Percentiles rank a stretch among this genome's conserved stretches.
These are phyloP conservation scores for Nycteola revayana DNA, from an alignment of 2,888 invertebrate genomes.

Conservation along the genomic window DNA sequence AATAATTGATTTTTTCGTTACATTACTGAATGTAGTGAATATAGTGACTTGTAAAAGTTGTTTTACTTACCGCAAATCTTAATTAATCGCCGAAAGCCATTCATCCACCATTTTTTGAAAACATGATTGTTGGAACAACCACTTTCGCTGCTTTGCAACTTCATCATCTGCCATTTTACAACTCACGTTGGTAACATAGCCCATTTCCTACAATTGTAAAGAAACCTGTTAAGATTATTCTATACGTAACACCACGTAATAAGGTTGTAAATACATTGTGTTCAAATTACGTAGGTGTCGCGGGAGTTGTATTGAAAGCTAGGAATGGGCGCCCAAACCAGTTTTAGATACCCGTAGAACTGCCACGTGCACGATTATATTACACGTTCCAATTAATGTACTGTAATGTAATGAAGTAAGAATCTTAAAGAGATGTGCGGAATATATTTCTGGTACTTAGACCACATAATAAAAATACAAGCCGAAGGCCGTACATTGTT, in stretches of 20 bases:
- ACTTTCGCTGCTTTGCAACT: constrained; percentile 15
- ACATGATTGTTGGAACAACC: constrained; percentile 6
- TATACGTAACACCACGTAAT: constrained; percentile 21
- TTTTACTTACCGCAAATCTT: neutral
- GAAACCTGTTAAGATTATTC: constrained; percentile 14
- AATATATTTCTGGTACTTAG: too few relatives aligned
- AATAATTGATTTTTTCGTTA: too few relatives aligned
- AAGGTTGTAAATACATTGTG: constrained; percentile 33
- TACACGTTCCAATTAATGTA: constrained; percentile 31
- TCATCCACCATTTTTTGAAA: neutral
- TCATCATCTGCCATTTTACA: constrained; percentile 8
- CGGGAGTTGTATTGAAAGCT: constrained; percentile 12
- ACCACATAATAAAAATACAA: too few relatives aligned
- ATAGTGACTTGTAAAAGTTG: too few relatives aligned
- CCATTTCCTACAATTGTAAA: constrained; percentile 15
- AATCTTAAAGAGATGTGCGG: neutral
- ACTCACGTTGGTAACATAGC: constrained; percentile 8
- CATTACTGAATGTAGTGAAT: too few relatives aligned
- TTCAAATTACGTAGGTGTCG: constrained; percentile 7
- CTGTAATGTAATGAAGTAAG: constrained; percentile 19
- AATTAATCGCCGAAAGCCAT: constrained; percentile 6
- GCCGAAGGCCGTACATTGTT: too few relatives aligned
- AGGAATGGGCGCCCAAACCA: constrained; percentile 28
- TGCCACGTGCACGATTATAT: constrained; percentile 32
- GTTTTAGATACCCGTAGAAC: constrained; percentile 30